Conservation (phyloP, 2,113 vertebrate species). For the Myiozetetes cayanensis region DNA sequence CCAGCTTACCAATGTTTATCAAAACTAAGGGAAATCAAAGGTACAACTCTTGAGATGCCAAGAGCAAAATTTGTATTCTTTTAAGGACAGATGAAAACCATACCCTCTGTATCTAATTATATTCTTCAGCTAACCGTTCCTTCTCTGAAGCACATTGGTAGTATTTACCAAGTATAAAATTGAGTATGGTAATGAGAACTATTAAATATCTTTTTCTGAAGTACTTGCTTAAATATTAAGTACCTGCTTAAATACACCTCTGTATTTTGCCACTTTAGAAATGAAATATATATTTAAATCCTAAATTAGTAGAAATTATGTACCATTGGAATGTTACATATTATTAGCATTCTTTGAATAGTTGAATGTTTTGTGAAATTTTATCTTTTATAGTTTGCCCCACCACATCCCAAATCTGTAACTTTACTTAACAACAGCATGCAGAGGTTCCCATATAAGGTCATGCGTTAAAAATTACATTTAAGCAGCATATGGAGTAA, state of each 20-base stretch:
- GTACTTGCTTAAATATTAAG: neutral
- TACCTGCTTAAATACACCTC: conserved; percentile 37
- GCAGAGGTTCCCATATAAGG: conserved; percentile 78
- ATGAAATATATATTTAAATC: conserved; percentile 65
- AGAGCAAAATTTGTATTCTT: conserved; percentile 65
- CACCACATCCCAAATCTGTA: conserved; percentile 76
- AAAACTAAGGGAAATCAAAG: conserved; percentile 75
- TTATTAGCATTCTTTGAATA: conserved; percentile 68
- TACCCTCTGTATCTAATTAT: conserved; percentile 59
- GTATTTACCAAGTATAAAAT: conserved; percentile 28
- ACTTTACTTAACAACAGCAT: conserved; percentile 75
- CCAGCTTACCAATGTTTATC: conserved; percentile 77
- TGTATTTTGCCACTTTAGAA: conserved; percentile 67
- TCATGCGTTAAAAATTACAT: conserved; percentile 83
- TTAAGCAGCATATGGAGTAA: conserved; percentile 93
- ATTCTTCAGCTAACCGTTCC: conserved; percentile 28
- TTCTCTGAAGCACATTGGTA: conserved; percentile 3
- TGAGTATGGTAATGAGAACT: neutral
- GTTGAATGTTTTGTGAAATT: conserved; percentile 68
- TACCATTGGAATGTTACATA: conserved; percentile 62
- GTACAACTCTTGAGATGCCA: conserved; percentile 68
- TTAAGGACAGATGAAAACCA: conserved; percentile 60
- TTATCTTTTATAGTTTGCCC: conserved; percentile 64
- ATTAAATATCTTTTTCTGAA: neutral
- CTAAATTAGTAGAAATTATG: conserved; percentile 57